phyloP scores from a whole-genome alignment of 2,888 invertebrate species.

The Agrotis exclamationis region DNA sequence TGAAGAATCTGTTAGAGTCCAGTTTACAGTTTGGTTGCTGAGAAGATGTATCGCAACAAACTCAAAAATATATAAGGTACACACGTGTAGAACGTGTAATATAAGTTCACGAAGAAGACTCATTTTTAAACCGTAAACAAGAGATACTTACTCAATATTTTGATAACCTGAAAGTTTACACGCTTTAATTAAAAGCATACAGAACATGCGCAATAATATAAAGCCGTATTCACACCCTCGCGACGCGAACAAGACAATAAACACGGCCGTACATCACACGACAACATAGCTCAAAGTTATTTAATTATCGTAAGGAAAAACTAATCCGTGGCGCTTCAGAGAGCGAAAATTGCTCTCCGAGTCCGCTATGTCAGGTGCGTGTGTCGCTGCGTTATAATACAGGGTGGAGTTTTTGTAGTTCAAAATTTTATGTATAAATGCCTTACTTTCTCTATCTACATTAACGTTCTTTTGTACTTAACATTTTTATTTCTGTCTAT shows the following conservation, averaged over 20 bases:
- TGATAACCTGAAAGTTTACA: conserved; percentile 63
- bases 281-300: conserved; percentile 90
- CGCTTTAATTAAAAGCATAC: conserved; percentile 65
- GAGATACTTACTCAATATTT: conserved; percentile 55
- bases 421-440: no score
- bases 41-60: no score
- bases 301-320: conserved; percentile 91
- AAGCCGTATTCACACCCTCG: conserved; percentile 72
- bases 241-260: conserved; percentile 83
- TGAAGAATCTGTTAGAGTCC: no score
- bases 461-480: no score
- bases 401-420: conserved; percentile 69
- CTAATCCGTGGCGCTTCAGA: conserved; percentile 86
- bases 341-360: conserved; percentile 86
- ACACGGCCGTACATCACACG: conserved; percentile 88
- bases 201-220: conserved; percentile 73
- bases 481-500: no score
- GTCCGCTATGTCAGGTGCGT: conserved; percentile 83
- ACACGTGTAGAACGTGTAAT: neutral
- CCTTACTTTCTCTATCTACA: no score
- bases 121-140: conserved; percentile 30
- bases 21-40: no score
- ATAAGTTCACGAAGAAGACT: neutral
- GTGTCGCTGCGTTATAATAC: conserved; percentile 75
- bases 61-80: no score